Conservation (phyloP, 2,113 vertebrate species). For the Hippocampus zosterae region DNA sequence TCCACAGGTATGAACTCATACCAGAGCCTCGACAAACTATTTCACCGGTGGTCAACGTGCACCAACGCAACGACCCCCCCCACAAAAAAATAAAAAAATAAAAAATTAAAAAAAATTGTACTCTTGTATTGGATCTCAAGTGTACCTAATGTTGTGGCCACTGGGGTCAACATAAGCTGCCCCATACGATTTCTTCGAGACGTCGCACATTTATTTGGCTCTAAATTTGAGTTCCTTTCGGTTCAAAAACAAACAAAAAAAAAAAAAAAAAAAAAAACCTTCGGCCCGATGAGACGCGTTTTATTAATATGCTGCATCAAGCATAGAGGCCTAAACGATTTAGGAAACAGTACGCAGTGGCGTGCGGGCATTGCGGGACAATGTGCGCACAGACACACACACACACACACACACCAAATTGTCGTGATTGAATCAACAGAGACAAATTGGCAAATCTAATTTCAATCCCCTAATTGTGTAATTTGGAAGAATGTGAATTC, state of each 20-base stretch:
- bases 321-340: slow-evolving; percentile 67
- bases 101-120: not conserved
- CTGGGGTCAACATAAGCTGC: too few species aligned
- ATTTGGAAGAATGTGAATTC: slow-evolving; percentile 79
- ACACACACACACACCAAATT: slow-evolving; percentile 72
- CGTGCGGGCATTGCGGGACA: slow-evolving; percentile 68
- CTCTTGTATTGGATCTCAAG: too few species aligned
- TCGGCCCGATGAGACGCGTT: slow-evolving; percentile 35
- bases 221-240: not conserved
- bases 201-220: not conserved
- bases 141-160: too few species aligned
- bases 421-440: slow-evolving; percentile 81
- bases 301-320: slow-evolving; percentile 51
- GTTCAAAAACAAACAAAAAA: not conserved
- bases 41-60: too few species aligned
- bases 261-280: not conserved
- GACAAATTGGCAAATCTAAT: slow-evolving; percentile 77
- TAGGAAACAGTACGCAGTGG: slow-evolving; percentile 70
- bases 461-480: slow-evolving; percentile 77
- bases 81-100: not conserved
- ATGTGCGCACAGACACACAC: slow-evolving; percentile 64
- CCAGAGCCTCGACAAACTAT: slow-evolving; percentile 2
- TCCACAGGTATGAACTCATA: slow-evolving; percentile 80
- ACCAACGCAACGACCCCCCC: too few species aligned
- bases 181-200: not conserved